phyloP scores from a whole-genome alignment of 2,113 vertebrate genomes.

The Alethe castanea region DNA sequence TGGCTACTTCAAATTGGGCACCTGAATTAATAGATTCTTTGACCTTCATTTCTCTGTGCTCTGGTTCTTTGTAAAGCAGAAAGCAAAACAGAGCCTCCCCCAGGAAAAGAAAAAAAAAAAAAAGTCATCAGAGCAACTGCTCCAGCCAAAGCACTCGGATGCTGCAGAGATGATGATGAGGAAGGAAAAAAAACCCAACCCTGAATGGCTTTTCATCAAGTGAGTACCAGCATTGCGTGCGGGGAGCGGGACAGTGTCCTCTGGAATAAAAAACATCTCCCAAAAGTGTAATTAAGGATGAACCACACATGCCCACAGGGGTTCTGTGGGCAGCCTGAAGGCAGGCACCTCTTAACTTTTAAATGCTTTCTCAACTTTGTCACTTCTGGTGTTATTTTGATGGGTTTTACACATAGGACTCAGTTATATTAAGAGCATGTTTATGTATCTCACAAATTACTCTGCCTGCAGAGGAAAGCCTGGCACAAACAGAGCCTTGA shows the following conservation, averaged over 20 bases:
- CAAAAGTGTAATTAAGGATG: not conserved
- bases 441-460: accelerated
- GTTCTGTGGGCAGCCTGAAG: not conserved
- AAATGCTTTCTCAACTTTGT: not conserved
- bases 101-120: not conserved
- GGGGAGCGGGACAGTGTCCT: accelerated
- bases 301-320: not conserved
- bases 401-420: not conserved
- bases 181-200: not conserved
- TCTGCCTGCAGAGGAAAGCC: not conserved
- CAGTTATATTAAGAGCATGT: accelerated
- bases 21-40: not conserved
- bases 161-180: not conserved
- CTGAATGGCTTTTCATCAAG: not conserved
- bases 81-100: not conserved
- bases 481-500: not conserved
- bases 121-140: not conserved
- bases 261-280: not conserved
- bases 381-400: not conserved
- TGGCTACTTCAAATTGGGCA: not conserved
- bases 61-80: not conserved
- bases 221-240: accelerated
- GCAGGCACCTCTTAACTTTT: not conserved
- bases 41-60: not conserved
- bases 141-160: not conserved